Evolutionary conservation across 2,797 vertebrate genomes (phyloP).

Genomic region (Peromyscus melanophrys): DNA sequence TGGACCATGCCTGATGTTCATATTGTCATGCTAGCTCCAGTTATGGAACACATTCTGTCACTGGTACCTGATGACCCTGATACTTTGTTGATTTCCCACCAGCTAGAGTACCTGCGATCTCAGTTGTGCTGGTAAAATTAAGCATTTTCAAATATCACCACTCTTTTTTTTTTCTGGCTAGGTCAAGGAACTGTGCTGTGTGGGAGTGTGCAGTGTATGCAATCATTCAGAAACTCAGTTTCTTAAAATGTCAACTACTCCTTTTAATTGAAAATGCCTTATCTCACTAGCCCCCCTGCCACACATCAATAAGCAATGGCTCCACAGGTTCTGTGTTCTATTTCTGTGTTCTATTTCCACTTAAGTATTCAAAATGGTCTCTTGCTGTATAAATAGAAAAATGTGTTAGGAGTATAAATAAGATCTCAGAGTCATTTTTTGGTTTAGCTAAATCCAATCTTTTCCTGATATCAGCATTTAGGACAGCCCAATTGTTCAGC

Average conservation of each 20-base stretch:
- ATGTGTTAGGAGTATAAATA: conserved; percentile 1
- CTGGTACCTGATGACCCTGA: neutral
- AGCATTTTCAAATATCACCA: neutral
- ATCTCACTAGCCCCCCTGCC: neutral
- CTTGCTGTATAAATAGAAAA: neutral
- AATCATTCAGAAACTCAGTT: neutral
- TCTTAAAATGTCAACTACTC: neutral
- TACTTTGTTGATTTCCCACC: neutral
- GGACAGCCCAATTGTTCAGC: neutral
- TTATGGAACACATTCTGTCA: neutral
- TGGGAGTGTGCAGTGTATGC: neutral
- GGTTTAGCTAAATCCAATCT: conserved; percentile 54
- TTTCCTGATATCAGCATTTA: conserved; percentile 60
- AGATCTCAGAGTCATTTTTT: conserved; percentile 38
- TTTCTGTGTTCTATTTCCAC: fast-evolving
- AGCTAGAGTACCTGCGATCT: neutral
- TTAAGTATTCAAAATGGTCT: neutral
- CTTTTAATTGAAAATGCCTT: neutral
- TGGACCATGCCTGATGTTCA: neutral
- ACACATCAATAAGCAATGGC: neutral
- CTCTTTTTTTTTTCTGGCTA: neutral
- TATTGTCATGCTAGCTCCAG: neutral
- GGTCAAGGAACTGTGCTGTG: neutral
- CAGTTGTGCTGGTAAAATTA: neutral
- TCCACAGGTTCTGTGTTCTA: too few species aligned